Evolutionary conservation across 2,113 vertebrate genomes (phyloP).

Genomic region (Thunnus maccoyii): DNA sequence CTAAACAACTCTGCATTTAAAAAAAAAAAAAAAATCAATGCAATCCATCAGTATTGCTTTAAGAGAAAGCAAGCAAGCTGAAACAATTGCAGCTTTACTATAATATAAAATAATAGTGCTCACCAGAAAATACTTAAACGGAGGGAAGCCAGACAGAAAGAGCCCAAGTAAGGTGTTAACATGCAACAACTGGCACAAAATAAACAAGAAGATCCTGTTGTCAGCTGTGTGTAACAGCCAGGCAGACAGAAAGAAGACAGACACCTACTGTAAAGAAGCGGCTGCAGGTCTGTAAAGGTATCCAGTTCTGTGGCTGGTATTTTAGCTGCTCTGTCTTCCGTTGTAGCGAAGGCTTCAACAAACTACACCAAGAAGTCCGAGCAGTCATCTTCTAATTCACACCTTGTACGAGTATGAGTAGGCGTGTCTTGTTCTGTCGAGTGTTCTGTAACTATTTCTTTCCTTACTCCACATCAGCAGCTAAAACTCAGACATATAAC

Average conservation of each 20-base stretch:
- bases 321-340: constrained; percentile 63
- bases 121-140: not conserved
- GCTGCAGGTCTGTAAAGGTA: constrained; percentile 79
- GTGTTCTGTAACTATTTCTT: not conserved
- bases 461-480: constrained; percentile 14
- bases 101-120: not conserved
- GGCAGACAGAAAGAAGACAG: not conserved
- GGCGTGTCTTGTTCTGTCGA: not conserved
- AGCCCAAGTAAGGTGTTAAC: not conserved
- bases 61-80: not conserved
- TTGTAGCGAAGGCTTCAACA: constrained; percentile 65
- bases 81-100: not conserved
- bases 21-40: not conserved
- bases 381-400: constrained; percentile 62
- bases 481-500: constrained; percentile 26
- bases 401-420: constrained; percentile 1
- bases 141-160: constrained; percentile 4
- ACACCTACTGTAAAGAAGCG: constrained; percentile 78
- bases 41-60: not conserved
- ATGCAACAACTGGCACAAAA: constrained; percentile 18
- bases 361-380: constrained; percentile 54
- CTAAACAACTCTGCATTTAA: not conserved
- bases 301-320: constrained; percentile 77
- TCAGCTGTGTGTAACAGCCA: not conserved
- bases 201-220: constrained; percentile 32